Evolutionary conservation across 2,113 vertebrate species (phyloP).

Genomic region (Rhodinocichla rosea): DNA sequence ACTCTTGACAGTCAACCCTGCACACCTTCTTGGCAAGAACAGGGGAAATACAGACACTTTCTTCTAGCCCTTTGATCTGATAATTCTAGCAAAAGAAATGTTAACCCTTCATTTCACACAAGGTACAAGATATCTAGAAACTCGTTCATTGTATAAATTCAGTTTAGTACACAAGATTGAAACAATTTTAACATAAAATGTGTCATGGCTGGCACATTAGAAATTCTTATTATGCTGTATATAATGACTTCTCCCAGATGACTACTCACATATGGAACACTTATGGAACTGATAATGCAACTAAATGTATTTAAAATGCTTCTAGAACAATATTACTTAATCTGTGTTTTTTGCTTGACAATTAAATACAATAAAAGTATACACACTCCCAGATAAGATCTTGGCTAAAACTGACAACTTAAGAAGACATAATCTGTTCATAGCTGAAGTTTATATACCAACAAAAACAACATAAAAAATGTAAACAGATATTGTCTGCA

Average conservation of each 20-base stretch:
- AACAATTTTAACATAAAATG: neutral
- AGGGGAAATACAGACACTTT: neutral
- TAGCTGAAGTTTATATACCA: neutral
- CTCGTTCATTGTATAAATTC: neutral
- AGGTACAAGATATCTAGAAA: neutral
- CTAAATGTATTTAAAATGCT: neutral
- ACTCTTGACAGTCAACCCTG: neutral
- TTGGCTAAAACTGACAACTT: neutral
- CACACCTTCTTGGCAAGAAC: neutral
- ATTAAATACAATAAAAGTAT: neutral
- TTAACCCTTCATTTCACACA: neutral
- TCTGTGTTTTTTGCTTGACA: neutral
- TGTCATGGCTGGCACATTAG: neutral
- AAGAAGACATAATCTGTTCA: neutral
- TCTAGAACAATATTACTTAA: neutral
- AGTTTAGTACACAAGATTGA: neutral
- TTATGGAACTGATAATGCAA: neutral
- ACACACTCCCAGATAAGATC: neutral
- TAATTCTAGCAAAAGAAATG: neutral
- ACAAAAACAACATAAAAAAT: neutral
- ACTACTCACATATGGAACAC: neutral
- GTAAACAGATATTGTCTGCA: neutral
- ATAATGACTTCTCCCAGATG: neutral
- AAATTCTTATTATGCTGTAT: neutral
- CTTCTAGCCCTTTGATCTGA: neutral